Conservation (phyloP, 2,797 vertebrate genomes). For the Atherinosoma microstoma region DNA sequence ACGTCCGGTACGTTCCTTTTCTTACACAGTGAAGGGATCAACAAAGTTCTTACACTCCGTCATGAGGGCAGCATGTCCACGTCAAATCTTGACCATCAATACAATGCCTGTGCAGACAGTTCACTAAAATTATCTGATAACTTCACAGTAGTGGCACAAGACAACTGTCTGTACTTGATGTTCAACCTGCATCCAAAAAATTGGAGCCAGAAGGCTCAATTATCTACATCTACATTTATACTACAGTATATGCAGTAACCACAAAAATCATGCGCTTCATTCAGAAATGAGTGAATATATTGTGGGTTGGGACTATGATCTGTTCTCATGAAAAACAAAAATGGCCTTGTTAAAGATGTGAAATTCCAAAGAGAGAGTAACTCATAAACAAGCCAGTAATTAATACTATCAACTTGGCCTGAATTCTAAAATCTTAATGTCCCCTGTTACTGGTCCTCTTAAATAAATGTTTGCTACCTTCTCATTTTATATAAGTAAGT, state of each 20-base stretch:
- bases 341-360: not conserved
- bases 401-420: not conserved
- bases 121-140: not conserved
- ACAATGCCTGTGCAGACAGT: not conserved
- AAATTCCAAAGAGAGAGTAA: conserved; percentile 1
- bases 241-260: not conserved
- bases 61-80: not conserved
- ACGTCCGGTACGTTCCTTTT: not conserved
- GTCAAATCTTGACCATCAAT: too few species aligned
- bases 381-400: too few species aligned
- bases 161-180: conserved; percentile 2
- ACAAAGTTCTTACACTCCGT: conserved; percentile 2
- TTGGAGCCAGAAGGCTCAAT: not conserved
- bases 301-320: not conserved
- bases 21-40: not conserved
- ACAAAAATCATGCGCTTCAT: not conserved
- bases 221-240: not conserved
- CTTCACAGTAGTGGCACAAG: not conserved
- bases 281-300: not conserved
- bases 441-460: not conserved
- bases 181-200: not conserved
- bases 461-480: conserved; percentile 9
- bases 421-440: conserved; percentile 13
- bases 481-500: not conserved
- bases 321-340: not conserved